These are phyloP conservation scores for Mastomys coucha DNA, from an alignment of 2,113 vertebrate species.

Conservation along the genomic window DNA sequence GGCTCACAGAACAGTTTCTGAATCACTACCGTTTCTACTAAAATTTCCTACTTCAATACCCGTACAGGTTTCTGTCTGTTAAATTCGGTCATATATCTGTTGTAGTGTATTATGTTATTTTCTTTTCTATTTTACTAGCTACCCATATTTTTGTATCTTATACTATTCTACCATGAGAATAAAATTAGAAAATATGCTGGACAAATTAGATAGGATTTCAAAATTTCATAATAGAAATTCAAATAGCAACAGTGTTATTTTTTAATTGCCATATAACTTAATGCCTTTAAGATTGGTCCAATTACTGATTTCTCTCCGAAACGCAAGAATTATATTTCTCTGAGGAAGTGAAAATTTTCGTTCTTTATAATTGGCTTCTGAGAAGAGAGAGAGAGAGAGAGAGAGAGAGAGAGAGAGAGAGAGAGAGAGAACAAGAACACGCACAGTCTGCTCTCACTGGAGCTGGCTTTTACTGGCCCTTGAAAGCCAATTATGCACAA, in stretches of 20 bases:
- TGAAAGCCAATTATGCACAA: not conserved
- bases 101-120: not conserved
- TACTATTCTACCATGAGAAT: not conserved
- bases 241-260: not conserved
- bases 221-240: constrained; percentile 13
- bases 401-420: not conserved
- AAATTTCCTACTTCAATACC: not conserved
- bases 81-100: rapidly evolving
- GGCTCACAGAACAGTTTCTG: constrained; percentile 52
- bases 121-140: not conserved
- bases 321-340: not conserved
- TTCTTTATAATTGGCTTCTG: constrained; percentile 16
- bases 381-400: not conserved
- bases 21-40: constrained; percentile 13
- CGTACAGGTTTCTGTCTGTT: not conserved
- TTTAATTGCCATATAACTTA: not conserved
- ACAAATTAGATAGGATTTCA: not conserved
- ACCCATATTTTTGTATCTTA: not conserved
- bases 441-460: not conserved
- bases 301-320: not conserved
- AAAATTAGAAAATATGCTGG: not conserved
- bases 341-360: constrained; percentile 22
- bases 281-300: not conserved
- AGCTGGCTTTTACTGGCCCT: not conserved
- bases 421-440: not conserved